Conservation (phyloP, 2,113 vertebrate species). For the Anhinga anhinga region DNA sequence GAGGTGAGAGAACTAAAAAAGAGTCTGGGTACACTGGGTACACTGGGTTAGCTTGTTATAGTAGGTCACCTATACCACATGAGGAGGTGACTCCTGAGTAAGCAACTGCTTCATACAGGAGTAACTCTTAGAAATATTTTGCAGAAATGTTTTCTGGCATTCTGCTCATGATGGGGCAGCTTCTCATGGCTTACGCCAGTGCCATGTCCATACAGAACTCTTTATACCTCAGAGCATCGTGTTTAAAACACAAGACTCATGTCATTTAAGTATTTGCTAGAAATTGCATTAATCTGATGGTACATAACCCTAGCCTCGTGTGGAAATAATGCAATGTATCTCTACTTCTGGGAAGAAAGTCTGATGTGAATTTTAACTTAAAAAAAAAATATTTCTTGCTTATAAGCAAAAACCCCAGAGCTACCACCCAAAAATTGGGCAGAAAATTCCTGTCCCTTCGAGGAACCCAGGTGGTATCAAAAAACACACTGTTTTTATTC, state of each 20-base stretch:
- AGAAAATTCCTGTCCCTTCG: background rate
- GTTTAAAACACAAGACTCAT: background rate
- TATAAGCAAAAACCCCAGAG: background rate
- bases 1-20: background rate
- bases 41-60: background rate
- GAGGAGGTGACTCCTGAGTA: background rate
- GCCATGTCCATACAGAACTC: background rate
- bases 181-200: background rate
- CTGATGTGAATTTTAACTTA: background rate
- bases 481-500: background rate
- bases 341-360: background rate
- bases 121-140: background rate
- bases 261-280: background rate
- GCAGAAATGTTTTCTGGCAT: background rate
- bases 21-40: background rate
- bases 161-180: background rate
- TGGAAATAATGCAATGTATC: background rate
- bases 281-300: background rate
- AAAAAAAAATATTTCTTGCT: background rate
- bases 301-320: background rate
- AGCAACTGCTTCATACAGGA: background rate
- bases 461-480: background rate
- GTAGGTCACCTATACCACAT: background rate
- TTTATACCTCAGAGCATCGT: background rate
- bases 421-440: background rate